Percentiles rank a stretch among this genome's conserved stretches.
Conservation (phyloP, 1,140 invertebrate species). For the Caligus rogercresseyi region DNA sequence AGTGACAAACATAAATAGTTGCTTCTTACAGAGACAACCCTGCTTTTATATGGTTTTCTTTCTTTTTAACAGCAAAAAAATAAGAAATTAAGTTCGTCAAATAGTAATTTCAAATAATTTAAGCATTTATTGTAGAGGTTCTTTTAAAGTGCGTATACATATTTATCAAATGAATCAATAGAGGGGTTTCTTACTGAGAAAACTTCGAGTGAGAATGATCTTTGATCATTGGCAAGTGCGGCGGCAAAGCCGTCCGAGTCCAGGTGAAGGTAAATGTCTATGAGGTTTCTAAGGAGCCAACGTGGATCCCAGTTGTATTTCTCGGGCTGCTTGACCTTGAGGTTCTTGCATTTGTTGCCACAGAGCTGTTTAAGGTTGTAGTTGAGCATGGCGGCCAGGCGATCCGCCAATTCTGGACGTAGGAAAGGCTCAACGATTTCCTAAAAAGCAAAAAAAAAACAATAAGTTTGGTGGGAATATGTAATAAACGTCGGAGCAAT, state of each 20-base stretch:
- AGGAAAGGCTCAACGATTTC: conserved; percentile 88
- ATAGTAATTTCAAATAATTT: too few species aligned
- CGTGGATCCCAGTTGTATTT: conserved; percentile 94
- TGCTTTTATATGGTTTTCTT: too few species aligned
- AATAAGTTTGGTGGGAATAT: neutral
- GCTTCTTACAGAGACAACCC: too few species aligned
- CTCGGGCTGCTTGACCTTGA: conserved; percentile 85
- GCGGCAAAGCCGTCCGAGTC: conserved; percentile 76
- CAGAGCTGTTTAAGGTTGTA: conserved; percentile 93
- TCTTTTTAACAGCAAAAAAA: too few species aligned
- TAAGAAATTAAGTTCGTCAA: too few species aligned
- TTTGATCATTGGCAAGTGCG: conserved; percentile 67
- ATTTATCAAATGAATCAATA: too few species aligned
- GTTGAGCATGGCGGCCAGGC: conserved; percentile 91
- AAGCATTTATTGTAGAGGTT: too few species aligned
- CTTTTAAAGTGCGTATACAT: too few species aligned
- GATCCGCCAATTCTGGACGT: conserved; percentile 69
- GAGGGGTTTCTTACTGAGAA: conserved; percentile 10
- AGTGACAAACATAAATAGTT: too few species aligned
- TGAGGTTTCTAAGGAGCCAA: conserved; percentile 66
- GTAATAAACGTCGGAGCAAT: too few species aligned
- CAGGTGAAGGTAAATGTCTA: conserved; percentile 90
- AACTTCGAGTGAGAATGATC: conserved; percentile 17
- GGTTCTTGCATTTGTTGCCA: conserved; percentile 77
- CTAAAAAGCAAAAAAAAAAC: conserved; percentile 26